Conservation (phyloP, 1,140 invertebrate genomes). For the Sinonovacula constricta region DNA sequence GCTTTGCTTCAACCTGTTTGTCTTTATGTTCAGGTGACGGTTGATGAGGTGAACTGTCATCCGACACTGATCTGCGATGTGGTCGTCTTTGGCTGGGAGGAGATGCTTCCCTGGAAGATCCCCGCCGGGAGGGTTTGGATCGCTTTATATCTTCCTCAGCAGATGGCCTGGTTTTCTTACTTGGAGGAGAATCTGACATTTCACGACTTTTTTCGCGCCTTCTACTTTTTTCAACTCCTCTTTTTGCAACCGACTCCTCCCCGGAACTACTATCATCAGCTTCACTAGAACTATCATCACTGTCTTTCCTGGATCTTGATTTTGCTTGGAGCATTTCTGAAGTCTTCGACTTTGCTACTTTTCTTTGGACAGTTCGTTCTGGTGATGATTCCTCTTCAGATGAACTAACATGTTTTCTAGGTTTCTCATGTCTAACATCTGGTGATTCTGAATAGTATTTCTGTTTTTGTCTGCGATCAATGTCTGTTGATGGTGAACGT, state of each 20-base stretch:
- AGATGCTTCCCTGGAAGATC: constrained; percentile 1
- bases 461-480: background rate
- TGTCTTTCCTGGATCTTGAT: constrained; percentile 31
- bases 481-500: too few species aligned
- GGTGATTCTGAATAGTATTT: background rate
- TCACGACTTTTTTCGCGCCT: constrained; percentile 10
- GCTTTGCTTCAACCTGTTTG: background rate
- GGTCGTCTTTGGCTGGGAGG: background rate
- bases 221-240: constrained; percentile 13
- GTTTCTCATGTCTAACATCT: background rate
- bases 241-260: background rate
- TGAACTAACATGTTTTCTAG: constrained; percentile 6
- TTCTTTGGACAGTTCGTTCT: background rate
- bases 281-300: background rate
- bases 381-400: constrained; percentile 17
- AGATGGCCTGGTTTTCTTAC: constrained; percentile 5
- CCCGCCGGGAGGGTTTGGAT: background rate
- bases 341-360: background rate
- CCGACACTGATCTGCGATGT: background rate
- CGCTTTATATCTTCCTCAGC: constrained; percentile 1
- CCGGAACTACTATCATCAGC: background rate
- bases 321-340: background rate
- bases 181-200: constrained; percentile 3
- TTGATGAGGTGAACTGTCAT: background rate
- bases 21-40: background rate